Conservation (phyloP, 2,888 invertebrate species). For the Drosophila kanekoi region DNA sequence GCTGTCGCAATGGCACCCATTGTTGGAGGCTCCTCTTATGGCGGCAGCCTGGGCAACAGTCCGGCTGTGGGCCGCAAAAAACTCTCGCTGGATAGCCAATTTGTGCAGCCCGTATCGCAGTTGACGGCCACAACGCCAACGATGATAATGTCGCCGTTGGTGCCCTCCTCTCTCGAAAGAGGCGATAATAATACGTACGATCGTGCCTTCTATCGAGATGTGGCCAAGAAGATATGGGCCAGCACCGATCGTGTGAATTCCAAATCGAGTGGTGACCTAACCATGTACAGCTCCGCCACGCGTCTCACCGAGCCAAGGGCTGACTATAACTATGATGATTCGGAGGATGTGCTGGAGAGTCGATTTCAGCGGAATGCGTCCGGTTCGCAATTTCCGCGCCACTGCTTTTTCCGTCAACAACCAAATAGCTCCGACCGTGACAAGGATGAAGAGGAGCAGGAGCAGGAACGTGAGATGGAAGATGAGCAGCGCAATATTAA, state of each 20-base stretch:
- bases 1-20: constrained; percentile 5
- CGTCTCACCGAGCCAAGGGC: constrained; percentile 52
- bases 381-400: constrained; percentile 84
- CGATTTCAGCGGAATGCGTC: constrained; percentile 84
- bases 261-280: constrained; percentile 84
- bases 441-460: constrained; percentile 15
- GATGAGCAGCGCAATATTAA: constrained; percentile 39
- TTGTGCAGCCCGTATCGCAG: constrained; percentile 8
- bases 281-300: constrained; percentile 82
- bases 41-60: constrained; percentile 79
- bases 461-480: constrained; percentile 11
- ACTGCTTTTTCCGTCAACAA: constrained; percentile 83
- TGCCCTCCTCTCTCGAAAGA: constrained; percentile 22
- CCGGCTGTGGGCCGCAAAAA: constrained; percentile 83
- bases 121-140: constrained; percentile 8
- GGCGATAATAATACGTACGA: constrained; percentile 84
- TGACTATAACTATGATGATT: constrained; percentile 32
- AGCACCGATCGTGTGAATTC: constrained; percentile 82
- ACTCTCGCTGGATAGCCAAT: constrained; percentile 83
- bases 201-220: constrained; percentile 84
- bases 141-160: constrained; percentile 13
- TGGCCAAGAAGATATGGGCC: constrained; percentile 79
- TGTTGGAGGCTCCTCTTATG: constrained; percentile 39
- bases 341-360: constrained; percentile 36
- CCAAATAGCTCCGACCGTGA: constrained; percentile 8